Base-by-base conservation (phyloP, 2,797 vertebrate genomes). In the Tenualosa thibaudeaui region DNA sequence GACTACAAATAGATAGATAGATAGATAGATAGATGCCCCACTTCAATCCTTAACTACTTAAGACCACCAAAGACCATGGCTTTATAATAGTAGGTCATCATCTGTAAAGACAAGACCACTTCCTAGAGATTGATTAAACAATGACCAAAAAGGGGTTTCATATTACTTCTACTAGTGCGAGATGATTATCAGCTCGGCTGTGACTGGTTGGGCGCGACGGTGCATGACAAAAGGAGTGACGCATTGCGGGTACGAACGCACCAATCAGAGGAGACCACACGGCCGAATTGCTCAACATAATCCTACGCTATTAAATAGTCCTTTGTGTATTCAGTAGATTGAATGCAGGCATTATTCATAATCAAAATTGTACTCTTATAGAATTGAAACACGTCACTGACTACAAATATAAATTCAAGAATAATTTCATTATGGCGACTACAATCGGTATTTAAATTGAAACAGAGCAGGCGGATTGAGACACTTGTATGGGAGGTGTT, bases 221-320 rank as follows among this genome's bases (percentile, higher is more conserved):
- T 92, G 93, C 92, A 92, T 95, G 92, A 85, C 92, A 93, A 26
- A 89, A 87, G 85, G 89, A 95, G 94, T 96, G 96, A 97, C 96
- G 96, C 96, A 97, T 97, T 97, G 96, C 96, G 96, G 96, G 96
- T 96, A 96, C 93, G 85, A 94, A 95, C 87, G 91, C 86, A 88
- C 96, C 96, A 96, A 97, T 97, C 94, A 93, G 92, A 87, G 84
- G 26, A 85, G 26, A 26, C 88, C 88, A 86, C 89, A 91, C 86
- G 84, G 86, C 89, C 81, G 86, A 62, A 62, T 85, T 78, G 84
- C 86, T 71, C 17, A 24, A 50, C 0, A 82, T 94, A 88, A 54
- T 88, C 94, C 83, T 96, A 94, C 96, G 95, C 95, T 24, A 68
- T 62, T 82, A 96, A 93, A 86, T 96, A 96, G 94, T 88, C 26